These are phyloP conservation scores for Uria aalge DNA, from an alignment of 2,113 vertebrate genomes.

Conservation along the genomic window DNA sequence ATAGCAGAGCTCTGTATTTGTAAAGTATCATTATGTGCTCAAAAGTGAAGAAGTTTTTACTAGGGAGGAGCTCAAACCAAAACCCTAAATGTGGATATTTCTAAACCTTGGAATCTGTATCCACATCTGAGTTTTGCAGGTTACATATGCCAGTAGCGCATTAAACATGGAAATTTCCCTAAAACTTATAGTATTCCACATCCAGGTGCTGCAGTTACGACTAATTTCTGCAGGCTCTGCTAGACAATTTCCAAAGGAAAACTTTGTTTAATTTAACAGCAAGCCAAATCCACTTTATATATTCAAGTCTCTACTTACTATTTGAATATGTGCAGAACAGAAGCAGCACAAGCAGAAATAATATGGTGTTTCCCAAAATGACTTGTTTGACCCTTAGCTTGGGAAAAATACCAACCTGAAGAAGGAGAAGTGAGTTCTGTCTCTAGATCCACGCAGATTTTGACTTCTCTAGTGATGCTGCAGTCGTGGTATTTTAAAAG, in stretches of 20 bases:
- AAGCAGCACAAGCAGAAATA: background rate
- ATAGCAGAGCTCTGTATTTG: background rate
- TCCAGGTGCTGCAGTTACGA: background rate
- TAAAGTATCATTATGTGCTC: background rate
- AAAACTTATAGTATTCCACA: background rate
- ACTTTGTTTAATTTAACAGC: background rate
- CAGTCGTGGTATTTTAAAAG: background rate
- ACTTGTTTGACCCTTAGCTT: background rate
- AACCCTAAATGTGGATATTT: background rate
- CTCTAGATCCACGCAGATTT: background rate
- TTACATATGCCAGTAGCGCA: background rate
- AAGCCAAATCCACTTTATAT: background rate
- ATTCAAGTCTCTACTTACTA: background rate
- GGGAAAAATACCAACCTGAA: background rate
- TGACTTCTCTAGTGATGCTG: background rate
- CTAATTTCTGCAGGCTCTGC: background rate
- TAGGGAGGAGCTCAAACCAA: background rate
- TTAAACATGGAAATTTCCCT: constrained; percentile 41
- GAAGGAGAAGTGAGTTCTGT: background rate
- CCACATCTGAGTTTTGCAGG: background rate
- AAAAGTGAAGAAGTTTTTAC: background rate
- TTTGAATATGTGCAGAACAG: background rate
- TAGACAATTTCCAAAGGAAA: constrained; percentile 2
- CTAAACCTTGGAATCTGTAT: background rate
- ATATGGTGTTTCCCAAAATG: background rate